Evolutionary conservation across 2,888 invertebrate genomes (phyloP), one percentile per base, ranked within the genome.

Genomic region (Plebejus argus): DNA sequence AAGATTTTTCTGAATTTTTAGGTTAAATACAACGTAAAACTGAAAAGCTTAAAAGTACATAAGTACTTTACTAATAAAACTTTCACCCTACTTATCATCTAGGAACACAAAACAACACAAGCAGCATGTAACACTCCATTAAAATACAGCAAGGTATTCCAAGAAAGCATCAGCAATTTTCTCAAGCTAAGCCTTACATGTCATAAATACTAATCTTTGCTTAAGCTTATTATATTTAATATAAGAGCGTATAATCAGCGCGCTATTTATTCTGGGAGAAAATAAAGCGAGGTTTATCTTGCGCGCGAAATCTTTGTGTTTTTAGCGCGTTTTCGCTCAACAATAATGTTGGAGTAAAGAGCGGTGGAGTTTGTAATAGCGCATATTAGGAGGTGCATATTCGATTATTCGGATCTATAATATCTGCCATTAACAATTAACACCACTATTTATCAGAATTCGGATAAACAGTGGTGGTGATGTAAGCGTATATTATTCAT

Each of bases 261-360:
- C 76, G 66, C 76, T 70, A 76, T 70, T 70, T 70, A 76, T 70
- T 66, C 76, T 66, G 33, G 15, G n/a, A 18, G 35, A 72, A 72
- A 39, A 49, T 49, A 77, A 77, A 70, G 35, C 71, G 66, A 28
- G 18, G n/a, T 71, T 20, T 77, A 77, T 77, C 77, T 80, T 80
- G 71, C 20, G 71, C 79, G 81, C 79, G 78, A 79, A 83, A 84
- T 82, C 71, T 71, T 81, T 81, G 81, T 81, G 81, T 86, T 88
- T 90, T 91, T 90, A 84, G 86, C 87, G 85, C 87, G 88, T 89
- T 91, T 87, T 88, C 85, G 81, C 86, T 84, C 86, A 87, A 89
- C 90, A 90, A 89, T 89, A 90, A 84, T 82, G 86, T 84, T 82
- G 85, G 12, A 28, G 12, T 28, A 23, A 23, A 61, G 61, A 10